Base-by-base conservation (phyloP, 2,113 vertebrate species). In the Petrocephalus microphthalmus region DNA sequence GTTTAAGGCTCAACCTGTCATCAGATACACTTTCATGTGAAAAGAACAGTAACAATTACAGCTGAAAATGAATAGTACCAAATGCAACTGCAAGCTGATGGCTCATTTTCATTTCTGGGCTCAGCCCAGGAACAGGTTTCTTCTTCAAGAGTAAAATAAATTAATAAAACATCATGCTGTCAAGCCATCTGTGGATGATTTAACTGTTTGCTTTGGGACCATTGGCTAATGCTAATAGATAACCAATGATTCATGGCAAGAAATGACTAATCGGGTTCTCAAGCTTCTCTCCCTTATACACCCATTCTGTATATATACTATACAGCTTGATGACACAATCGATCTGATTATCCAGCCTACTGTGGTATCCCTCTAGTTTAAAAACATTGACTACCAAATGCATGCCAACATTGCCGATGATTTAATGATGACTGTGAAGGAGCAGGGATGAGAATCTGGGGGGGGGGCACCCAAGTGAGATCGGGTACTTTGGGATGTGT, bases 171-270 rank as follows among this genome's bases (percentile, higher is more conserved):
- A 19, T 15, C 29, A 78, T 78, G 71, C 71, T 78, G 71, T 78
- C 71, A 19, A 78, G 71, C 71, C 71, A 78, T 78, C 71, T 78
- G 71, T 67, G 71, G 71, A 78, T 78, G 71, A 78, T 42, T 42
- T 78, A 78, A 78, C 71, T 78, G 33, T 78, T 42, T 78, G 71
- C 71, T 78, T 78, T 78, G 71, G 71, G 71, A 37, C 6, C 71
- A 78, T 78, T 42, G 71, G 33, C 33, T 78, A 42, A 78, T 78
- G 33, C 13, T 42, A 78, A 78, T 37, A 37, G 71, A 78, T 78
- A 33, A 78, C 71, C 37, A 78, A 42, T 78, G 33, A 78, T 78
- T 78, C 71, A 78, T 78, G 33, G 71, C 33, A 37, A 78, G 33
- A 78, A 78, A 78, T 37, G 71, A 78, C 33, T 78, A 78, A 78